A percentile compares a stretch with the other conserved stretches of the same genome.
These are phyloP conservation scores for Caretta caretta DNA, from an alignment of 2,113 vertebrate species.

Conservation along the genomic window DNA sequence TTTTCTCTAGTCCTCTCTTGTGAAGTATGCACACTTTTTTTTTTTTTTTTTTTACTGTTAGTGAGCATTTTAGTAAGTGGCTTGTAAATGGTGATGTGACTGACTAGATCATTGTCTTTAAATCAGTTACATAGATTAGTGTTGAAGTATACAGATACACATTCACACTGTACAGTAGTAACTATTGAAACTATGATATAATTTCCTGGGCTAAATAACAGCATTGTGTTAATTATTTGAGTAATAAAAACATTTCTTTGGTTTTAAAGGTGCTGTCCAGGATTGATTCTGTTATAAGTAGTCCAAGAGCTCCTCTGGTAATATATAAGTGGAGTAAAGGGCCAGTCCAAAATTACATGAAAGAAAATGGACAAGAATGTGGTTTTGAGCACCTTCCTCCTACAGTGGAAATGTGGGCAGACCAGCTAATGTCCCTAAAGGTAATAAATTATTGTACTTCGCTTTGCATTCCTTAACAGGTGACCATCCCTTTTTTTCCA, in stretches of 20 bases:
- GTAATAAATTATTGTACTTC: conserved; percentile 53
- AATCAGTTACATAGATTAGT: background rate
- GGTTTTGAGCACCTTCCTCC: conserved; percentile 84
- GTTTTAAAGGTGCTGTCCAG: conserved; percentile 80
- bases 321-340: conserved; percentile 76
- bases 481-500: background rate
- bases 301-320: conserved; percentile 76
- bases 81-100: background rate
- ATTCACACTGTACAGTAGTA: background rate
- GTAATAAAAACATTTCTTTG: conserved; percentile 7
- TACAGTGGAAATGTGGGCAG: conserved; percentile 88
- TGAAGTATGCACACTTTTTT: background rate
- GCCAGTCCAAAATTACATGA: conserved; percentile 8
- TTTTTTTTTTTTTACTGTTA: background rate
- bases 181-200: background rate
- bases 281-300: conserved; percentile 80
- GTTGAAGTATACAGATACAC: background rate
- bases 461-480: background rate
- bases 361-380: conserved; percentile 37
- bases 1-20: background rate
- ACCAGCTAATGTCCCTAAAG: conserved; percentile 85
- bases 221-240: background rate
- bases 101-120: background rate
- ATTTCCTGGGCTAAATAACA: background rate
- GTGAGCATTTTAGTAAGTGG: background rate